These are phyloP conservation scores for Limenitis camilla DNA, from an alignment of 2,888 invertebrate species.

Conservation along the genomic window DNA sequence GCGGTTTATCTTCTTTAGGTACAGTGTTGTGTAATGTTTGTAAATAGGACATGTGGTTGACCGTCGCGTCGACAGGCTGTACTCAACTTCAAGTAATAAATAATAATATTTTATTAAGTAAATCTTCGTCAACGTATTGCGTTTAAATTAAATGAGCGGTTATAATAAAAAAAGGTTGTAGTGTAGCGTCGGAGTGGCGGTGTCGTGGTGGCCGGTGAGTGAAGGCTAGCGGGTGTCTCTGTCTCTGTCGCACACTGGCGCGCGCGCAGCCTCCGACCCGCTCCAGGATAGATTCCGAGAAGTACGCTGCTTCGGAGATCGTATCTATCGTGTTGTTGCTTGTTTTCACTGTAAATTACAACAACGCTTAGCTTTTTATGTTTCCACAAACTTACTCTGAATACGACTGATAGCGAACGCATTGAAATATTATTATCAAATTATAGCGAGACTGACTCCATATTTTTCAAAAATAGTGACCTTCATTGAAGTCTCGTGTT, in stretches of 20 bases:
- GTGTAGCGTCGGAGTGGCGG: no score
- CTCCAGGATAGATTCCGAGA: constrained; percentile 49
- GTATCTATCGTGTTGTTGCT: constrained; percentile 1
- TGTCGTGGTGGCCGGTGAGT: not conserved
- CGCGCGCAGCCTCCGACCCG: constrained; percentile 41
- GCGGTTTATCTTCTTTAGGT: no score
- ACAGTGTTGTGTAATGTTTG: no score
- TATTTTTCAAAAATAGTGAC: no score
- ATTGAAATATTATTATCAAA: no score
- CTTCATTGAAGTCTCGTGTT: no score
- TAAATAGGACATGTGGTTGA: no score
- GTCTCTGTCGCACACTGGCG: not conserved
- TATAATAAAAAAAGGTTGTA: not conserved
- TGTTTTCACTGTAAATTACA: constrained; percentile 7
- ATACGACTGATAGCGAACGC: no score
- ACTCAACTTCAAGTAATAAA: not conserved
- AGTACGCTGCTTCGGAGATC: constrained; percentile 27
- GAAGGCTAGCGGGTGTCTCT: not conserved
- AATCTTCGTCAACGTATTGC: not conserved
- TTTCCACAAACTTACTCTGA: not conserved
- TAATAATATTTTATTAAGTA: not conserved
- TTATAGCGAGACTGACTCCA: no score
- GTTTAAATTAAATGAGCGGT: not conserved
- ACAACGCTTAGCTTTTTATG: not conserved
- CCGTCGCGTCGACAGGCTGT: no score